phyloP scores from a whole-genome alignment of 2,888 invertebrate genomes.

The Gastrophysa polygoni region DNA sequence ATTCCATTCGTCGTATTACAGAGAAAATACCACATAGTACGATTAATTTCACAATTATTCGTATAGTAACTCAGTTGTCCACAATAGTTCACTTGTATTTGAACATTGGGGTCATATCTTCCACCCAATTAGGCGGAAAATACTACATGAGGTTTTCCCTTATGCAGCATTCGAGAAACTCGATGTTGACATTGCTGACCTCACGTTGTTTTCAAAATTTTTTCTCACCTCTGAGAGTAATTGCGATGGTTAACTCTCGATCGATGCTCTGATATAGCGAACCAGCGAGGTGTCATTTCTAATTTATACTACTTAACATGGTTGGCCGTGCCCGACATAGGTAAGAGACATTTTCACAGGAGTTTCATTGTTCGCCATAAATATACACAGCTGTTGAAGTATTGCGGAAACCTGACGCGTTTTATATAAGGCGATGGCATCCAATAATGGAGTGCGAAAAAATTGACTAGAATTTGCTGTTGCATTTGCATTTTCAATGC shows the following conservation, averaged over 20 bases:
- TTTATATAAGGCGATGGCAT: constrained; percentile 31
- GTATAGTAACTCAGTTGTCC: no score
- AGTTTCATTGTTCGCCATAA: constrained; percentile 25
- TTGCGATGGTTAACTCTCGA: not conserved
- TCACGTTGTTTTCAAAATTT: no score
- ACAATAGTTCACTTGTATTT: no score
- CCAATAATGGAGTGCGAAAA: constrained; percentile 28
- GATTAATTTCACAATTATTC: no score
- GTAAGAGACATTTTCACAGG: constrained; percentile 17
- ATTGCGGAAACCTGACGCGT: constrained; percentile 28
- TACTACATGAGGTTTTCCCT: no score
- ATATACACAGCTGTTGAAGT: constrained; percentile 24
- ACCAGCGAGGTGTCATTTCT: constrained; percentile 24
- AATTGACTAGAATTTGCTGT: constrained; percentile 24
- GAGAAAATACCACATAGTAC: no score
- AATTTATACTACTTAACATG: constrained; percentile 23
- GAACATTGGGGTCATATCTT: no score
- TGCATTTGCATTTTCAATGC: constrained; percentile 22
- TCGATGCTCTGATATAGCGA: not conserved
- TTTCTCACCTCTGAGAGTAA: not conserved
- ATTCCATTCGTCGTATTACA: no score
- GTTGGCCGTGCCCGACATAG: constrained; percentile 24
- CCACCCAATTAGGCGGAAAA: no score
- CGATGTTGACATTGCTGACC: not conserved
- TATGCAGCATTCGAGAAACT: not conserved